Percentiles rank a stretch among this genome's conserved stretches.
These are phyloP conservation scores for Acleris emargana DNA, from an alignment of 2,888 invertebrate genomes.

Conservation along the genomic window DNA sequence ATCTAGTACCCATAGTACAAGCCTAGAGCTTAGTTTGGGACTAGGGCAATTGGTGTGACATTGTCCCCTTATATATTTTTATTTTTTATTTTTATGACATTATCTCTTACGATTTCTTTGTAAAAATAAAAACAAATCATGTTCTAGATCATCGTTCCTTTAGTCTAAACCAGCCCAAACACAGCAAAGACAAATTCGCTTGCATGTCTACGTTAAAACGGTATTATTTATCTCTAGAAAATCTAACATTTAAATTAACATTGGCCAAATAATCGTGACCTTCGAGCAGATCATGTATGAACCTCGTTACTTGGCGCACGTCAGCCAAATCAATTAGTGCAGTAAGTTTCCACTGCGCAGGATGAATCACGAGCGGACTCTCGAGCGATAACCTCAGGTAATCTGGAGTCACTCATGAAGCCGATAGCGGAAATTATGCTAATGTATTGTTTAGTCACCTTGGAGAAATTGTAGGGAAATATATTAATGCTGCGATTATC, in stretches of 20 bases:
- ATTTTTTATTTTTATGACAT: too few species aligned
- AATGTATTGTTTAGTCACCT: constrained; percentile 4
- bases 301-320: background rate
- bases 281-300: background rate
- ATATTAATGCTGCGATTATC: background rate
- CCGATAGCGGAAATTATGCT: constrained; percentile 6
- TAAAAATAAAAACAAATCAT: too few species aligned
- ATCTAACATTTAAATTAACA: background rate
- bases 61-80: too few species aligned
- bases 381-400: constrained; percentile 26
- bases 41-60: too few species aligned
- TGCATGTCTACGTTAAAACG: too few species aligned
- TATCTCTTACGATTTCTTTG: too few species aligned
- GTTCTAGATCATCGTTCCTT: too few species aligned
- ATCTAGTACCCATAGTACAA: too few species aligned
- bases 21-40: too few species aligned
- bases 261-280: background rate
- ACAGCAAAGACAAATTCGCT: too few species aligned
- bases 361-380: constrained; percentile 18
- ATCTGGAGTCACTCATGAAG: constrained; percentile 9
- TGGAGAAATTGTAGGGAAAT: background rate
- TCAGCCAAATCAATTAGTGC: constrained; percentile 14
- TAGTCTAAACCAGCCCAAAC: too few species aligned
- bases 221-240: too few species aligned
- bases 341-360: constrained; percentile 28